These are phyloP conservation scores for Nesogale talazaci DNA, from an alignment of 2,113 vertebrate species.

Conservation along the genomic window DNA sequence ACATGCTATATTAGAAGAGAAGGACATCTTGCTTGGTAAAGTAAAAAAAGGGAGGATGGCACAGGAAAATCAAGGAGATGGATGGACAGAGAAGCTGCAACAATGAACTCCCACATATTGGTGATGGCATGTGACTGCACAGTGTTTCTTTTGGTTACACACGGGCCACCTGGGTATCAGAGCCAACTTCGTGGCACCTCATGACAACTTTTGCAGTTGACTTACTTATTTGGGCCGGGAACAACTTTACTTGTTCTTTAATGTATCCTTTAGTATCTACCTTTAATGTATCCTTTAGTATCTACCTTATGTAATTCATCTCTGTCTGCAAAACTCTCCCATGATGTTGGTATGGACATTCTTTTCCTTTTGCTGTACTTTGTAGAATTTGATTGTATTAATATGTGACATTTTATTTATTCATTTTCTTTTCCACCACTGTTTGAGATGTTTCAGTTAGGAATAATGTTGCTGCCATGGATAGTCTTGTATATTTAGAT, in stretches of 20 bases:
- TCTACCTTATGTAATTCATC: conserved; percentile 39
- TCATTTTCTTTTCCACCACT: conserved; percentile 17
- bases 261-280: background rate
- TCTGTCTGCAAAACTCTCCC: conserved; percentile 7
- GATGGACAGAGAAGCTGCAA: too few relatives aligned
- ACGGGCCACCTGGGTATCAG: too few relatives aligned
- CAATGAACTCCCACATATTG: too few relatives aligned
- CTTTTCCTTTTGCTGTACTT: conserved; percentile 31
- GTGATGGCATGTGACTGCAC: too few relatives aligned
- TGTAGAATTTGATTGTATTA: conserved; percentile 17
- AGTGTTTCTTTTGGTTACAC: too few relatives aligned
- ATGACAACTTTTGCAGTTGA: background rate
- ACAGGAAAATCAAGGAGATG: too few relatives aligned
- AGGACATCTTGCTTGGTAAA: too few relatives aligned
- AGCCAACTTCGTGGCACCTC: too few relatives aligned
- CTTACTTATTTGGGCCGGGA: conserved; percentile 26
- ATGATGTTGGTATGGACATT: background rate
- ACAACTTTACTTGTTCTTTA: conserved; percentile 19
- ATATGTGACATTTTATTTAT: conserved; percentile 42
- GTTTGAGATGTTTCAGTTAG: conserved; percentile 19
- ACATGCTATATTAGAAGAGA: too few relatives aligned
- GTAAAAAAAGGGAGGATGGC: too few relatives aligned
- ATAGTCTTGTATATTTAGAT: conserved; percentile 15
- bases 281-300: background rate
- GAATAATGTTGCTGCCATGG: background rate